Base-by-base conservation (phyloP, 2,113 vertebrate genomes). In the Murina feae region DNA sequence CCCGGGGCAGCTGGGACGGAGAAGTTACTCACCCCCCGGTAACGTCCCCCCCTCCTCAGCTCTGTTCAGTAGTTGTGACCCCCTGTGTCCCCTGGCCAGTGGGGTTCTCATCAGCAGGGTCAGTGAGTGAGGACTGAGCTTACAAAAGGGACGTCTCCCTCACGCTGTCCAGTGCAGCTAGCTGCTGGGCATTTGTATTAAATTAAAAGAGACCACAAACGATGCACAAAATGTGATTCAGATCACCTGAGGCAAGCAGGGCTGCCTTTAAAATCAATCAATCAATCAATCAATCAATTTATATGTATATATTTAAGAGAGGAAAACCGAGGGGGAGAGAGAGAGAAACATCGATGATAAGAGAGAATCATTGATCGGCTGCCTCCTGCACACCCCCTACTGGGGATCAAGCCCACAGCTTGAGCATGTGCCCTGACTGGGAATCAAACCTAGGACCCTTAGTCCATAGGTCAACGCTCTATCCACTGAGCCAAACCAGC, bases 71-170 rank as follows among this genome's bases (percentile, higher is more conserved):
- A 49, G 78, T 84, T 83, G 91, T 72, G 76, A 78, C 23, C 91
- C 86, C 71, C 91, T 90, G 71, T 13, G 86, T 93, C 71, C 91
- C 82, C 44, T 78, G 92, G 86, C 55, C 82, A 82, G 78, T 90
- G 74, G 69, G 80, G n/a, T 97, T 97, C 97, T 94, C 87, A 88
- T 51, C 74, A 96, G 55, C 35, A 96, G 94, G 90, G 69, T 83
- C 97, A 98, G 97, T 91, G 97, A 96, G 96, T 47, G 94, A 69
- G 90, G 10, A 20, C 92, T 96, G 93, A 53, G 42, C 58, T 93
- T 76, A 93, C 94, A 82, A 68, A 23, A 1, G 79, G 68, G 37
- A 93, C 25, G 55, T 0, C 42, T 92, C 49, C 49, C 7, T 89
- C 93, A 35, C 79, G 68, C 80, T 97, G 95, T 98, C 81, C 51